phyloP scores from a whole-genome alignment of 2,113 vertebrate genomes.

The Lagopus leucura region DNA sequence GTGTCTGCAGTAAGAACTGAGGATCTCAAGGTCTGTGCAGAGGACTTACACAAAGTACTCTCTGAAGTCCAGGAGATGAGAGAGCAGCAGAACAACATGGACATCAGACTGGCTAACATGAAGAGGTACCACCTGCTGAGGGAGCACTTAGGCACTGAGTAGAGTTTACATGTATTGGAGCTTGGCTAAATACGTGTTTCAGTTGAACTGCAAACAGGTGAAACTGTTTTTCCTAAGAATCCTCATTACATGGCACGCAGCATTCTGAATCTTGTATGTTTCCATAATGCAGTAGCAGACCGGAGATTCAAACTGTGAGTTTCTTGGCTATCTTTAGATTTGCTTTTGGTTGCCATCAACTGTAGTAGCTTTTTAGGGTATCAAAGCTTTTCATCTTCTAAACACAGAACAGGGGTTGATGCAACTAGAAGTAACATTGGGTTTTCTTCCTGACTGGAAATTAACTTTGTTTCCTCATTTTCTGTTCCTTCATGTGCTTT shows the following conservation, averaged over 20 bases:
- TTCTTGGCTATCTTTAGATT: not conserved
- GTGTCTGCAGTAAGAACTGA: slow-evolving; percentile 70
- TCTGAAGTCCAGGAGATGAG: slow-evolving; percentile 75
- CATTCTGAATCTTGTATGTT: not conserved
- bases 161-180: not conserved
- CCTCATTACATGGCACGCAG: not conserved
- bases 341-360: not conserved
- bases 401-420: not conserved
- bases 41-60: slow-evolving; percentile 74
- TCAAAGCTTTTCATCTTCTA: not conserved
- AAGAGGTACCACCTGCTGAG: slow-evolving; percentile 62
- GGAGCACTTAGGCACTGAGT: not conserved
- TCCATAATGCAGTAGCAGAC: not conserved
- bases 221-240: not conserved
- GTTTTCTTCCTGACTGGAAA: not conserved
- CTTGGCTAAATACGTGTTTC: not conserved
- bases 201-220: slow-evolving; percentile 44
- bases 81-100: slow-evolving; percentile 72
- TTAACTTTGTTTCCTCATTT: not conserved
- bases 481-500: not conserved
- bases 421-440: not conserved
- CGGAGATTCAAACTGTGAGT: not conserved
- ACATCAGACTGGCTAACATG: slow-evolving; percentile 71
- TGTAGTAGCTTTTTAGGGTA: not conserved
- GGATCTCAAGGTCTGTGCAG: slow-evolving; percentile 56